Conservation (phyloP, 2,797 vertebrate genomes). For the Gymnoscopelus braueri region DNA sequence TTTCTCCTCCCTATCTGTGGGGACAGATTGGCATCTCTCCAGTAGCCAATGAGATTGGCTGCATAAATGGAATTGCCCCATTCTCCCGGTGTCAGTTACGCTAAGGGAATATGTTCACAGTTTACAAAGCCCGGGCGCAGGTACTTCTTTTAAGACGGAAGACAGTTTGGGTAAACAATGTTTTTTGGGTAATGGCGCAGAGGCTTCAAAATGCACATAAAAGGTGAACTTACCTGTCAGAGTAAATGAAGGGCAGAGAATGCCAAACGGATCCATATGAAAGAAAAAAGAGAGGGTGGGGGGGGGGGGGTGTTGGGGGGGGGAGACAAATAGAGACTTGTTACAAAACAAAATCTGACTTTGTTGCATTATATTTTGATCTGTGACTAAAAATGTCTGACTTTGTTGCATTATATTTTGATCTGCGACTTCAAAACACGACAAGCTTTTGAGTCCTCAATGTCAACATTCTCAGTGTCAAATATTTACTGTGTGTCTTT, state of each 20-base stretch:
- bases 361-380: too few relatives aligned
- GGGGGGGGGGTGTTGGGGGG: too few relatives aligned
- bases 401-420: background rate
- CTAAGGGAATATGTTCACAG: slow-evolving; percentile 51
- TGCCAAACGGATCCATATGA: slow-evolving; percentile 45
- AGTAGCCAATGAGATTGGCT: slow-evolving; percentile 76
- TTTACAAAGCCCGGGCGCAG: slow-evolving; percentile 57
- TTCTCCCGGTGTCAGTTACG: slow-evolving; percentile 73
- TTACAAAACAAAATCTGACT: too few relatives aligned
- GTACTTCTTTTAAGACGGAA: slow-evolving; percentile 38
- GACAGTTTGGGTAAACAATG: slow-evolving; percentile 47
- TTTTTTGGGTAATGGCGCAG: slow-evolving; percentile 23
- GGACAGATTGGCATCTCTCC: slow-evolving; percentile 78
- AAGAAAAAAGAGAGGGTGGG: slow-evolving; percentile 31
- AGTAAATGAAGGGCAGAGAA: slow-evolving; percentile 37
- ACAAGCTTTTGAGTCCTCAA: background rate
- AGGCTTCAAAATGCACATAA: slow-evolving; percentile 40
- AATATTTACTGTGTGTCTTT: background rate
- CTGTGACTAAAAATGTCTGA: background rate
- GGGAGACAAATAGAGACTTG: slow-evolving; percentile 21
- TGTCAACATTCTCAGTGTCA: slow-evolving; percentile 2
- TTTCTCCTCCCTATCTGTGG: slow-evolving; percentile 66
- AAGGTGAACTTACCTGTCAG: slow-evolving; percentile 75
- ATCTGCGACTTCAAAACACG: slow-evolving; percentile 22
- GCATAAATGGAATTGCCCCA: slow-evolving; percentile 74